These are phyloP conservation scores for Montifringilla adamsi DNA, from an alignment of 2,113 vertebrate species.

Conservation along the genomic window DNA sequence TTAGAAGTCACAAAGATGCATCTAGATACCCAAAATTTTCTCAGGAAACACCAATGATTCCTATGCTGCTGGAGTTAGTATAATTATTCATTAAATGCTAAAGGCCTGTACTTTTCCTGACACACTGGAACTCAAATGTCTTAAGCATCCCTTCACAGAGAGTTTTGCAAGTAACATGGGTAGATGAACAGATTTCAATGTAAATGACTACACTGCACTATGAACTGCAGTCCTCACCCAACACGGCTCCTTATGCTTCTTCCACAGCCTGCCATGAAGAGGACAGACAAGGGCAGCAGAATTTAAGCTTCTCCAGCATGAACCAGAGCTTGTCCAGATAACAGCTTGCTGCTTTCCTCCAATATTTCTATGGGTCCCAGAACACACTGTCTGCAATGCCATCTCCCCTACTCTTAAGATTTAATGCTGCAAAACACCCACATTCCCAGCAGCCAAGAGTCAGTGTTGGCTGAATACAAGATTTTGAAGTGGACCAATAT, in stretches of 20 bases:
- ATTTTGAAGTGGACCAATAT: not conserved
- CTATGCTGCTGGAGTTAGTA: not conserved
- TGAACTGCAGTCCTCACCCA: not conserved
- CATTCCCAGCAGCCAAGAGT: not conserved
- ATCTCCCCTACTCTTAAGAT: not conserved
- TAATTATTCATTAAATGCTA: not conserved
- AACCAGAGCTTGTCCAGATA: not conserved
- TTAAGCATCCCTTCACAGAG: not conserved
- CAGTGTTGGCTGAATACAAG: not conserved
- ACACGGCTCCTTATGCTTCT: not conserved
- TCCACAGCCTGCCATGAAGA: not conserved
- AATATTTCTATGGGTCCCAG: not conserved
- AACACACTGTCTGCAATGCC: not conserved
- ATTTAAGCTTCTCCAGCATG: not conserved
- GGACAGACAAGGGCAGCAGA: not conserved
- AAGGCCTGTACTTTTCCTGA: not conserved
- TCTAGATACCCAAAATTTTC: not conserved
- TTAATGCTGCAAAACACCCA: not conserved
- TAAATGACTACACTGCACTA: not conserved
- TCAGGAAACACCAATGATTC: not conserved
- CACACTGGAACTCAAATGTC: not conserved
- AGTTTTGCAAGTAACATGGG: not conserved
- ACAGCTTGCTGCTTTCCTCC: not conserved
- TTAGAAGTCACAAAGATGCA: not conserved
- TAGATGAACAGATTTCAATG: not conserved